Base-by-base conservation (phyloP, 2,113 vertebrate species). In the Vulpes vulpes region DNA sequence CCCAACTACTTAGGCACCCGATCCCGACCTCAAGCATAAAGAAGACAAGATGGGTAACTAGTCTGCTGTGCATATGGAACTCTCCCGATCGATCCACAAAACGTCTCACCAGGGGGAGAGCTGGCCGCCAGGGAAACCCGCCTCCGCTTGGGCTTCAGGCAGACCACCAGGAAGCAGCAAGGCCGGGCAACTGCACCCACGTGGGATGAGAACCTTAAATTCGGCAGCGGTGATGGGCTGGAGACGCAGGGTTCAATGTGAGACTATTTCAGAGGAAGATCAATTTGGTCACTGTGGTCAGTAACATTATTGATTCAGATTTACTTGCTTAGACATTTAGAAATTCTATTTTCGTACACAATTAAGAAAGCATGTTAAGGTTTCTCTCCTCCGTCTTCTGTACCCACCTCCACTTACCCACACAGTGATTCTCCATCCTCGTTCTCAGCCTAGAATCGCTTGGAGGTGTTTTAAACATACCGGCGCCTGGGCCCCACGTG, bases 221-320 rank as follows among this genome's bases (percentile, higher is more conserved):
- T 82, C 65, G 55, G 25, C 35, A n/a, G 90, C 49, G 25, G 73
- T 49, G 62, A n/a, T 57, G 53, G 79, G 49, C 20, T 27, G 4
- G 78, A 82, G 30, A 92, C 9, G 51, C 59, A 91, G 15, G 14
- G 3, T 65, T 88, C 27, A 53, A 67, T 57, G 27, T 67, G 67
- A 84, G 23, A 96, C 4, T 57, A 81, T 94, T 94, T 69, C 76
- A 74, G 69, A n/a, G 1, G 17, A 73, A 92, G 96, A 73, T 60
- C 32, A 8, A 5, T 53, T 43, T 55, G 49, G 38, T 27, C 73
- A 32, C 82, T 51, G 8, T 64, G n/a, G 14, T 73, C 27, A 69
- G 27, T 79, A 73, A 67, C 38, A 43, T 59, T 74, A 71, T 53
- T 94, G 71, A 79, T 64, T 87, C 35, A 9, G 11, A 30, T 19